Base-by-base conservation (phyloP, 2,888 invertebrate genomes). In the Parelbella ahira region DNA sequence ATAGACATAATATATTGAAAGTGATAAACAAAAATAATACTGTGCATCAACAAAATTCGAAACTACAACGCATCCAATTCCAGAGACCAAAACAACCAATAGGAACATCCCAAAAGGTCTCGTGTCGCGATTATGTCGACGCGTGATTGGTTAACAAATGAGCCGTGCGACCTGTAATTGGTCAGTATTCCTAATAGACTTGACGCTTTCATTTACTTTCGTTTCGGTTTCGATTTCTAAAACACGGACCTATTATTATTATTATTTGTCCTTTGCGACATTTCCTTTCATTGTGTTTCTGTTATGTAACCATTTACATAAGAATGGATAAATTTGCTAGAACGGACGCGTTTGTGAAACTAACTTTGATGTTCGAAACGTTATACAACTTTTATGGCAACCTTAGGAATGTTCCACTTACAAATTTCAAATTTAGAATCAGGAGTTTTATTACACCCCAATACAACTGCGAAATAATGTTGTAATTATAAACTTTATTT, bases 141-240 rank as follows among this genome's bases (percentile, higher is more conserved):
- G 28, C 37, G 37, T 28, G 37, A 37, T 28, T 37, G 37, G 37
- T 13, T 5, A 28, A 28, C 37, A 28, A 37, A 37, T 28, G 28
- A 28, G 28, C 21, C 13, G n/a, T n/a, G 8, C 28, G 28, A 15
- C 13, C 37, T 37, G 28, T 37, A 37, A 37, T 37, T 37, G 37
- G 37, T 28, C 37, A 13, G 28, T 37, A 37, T 37, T 37, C 37
- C 37, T 37, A 37, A 37, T 28, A 28, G 37, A 37, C 19, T 28
- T 28, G n/a, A 27, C 34, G 36, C 37, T 37, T 37, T 37, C 28
- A 8, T 15, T 15, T 5, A 27, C 27, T 27, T 27, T 27, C 37
- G 28, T 8, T 18, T 36, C 18, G 18, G 2, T 24, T 36, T 36
- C 34, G 24, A 36, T 36, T 36, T 36, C 34, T 36, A 36, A 36